These are phyloP conservation scores for Adelges cooleyi DNA, from an alignment of 1,140 invertebrate genomes.

Conservation along the genomic window DNA sequence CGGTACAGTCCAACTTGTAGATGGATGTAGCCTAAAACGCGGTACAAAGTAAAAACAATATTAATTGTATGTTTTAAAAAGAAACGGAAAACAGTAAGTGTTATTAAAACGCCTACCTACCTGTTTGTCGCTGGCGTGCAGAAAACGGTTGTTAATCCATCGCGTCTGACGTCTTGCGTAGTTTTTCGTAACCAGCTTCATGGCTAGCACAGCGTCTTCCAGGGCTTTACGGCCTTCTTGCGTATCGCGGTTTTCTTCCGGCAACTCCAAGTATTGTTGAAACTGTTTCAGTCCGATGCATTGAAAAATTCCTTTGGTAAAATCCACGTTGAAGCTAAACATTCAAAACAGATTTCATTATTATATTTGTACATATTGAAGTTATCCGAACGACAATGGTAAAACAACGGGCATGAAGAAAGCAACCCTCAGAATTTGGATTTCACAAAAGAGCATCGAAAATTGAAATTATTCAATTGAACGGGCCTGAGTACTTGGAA, in stretches of 20 bases:
- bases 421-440: too few species aligned
- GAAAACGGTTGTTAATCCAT: slow-evolving; percentile 21
- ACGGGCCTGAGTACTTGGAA: too few species aligned
- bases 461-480: too few species aligned
- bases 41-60: background rate
- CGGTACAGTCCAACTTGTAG: slow-evolving; percentile 9
- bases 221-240: background rate
- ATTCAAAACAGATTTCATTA: too few species aligned
- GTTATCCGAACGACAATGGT: too few species aligned
- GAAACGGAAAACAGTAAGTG: background rate
- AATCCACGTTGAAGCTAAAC: background rate
- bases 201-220: background rate
- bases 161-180: background rate
- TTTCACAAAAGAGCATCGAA: too few species aligned
- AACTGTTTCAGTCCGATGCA: slow-evolving; percentile 24
- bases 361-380: too few species aligned
- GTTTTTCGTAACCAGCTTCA: slow-evolving; percentile 4
- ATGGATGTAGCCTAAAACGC: background rate
- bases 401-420: too few species aligned
- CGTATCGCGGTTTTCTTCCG: background rate
- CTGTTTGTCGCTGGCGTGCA: slow-evolving; percentile 3
- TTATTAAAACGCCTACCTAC: background rate
- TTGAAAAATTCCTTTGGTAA: slow-evolving; percentile 7
- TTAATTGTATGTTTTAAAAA: background rate
- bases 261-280: background rate